Base-by-base conservation (phyloP, 2,113 vertebrate species). In the Hemiprocne comata region DNA sequence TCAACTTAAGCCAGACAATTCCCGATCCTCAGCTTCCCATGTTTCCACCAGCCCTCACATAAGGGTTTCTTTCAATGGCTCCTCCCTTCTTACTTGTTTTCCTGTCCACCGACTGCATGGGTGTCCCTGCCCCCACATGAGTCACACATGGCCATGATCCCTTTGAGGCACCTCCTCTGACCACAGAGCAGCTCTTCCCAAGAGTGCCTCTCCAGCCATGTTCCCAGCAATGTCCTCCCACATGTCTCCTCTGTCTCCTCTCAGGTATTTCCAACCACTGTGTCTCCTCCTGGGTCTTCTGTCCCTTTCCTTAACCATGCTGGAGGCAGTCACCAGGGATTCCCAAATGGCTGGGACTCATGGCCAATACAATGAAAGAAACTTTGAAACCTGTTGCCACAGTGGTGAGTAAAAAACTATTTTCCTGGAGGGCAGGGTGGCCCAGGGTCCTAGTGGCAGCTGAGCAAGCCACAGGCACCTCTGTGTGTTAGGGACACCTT, bases 121-220 rank as follows among this genome's bases (percentile, higher is more conserved):
- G 5, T 67, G 29, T 77, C 53, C n/a, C 25, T 79, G 44, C 13
- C 13, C 28, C 2, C 0, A 23, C 0, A 0, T n/a, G 57, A 14
- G n/a, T 79, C 9, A 18, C 1, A 3, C 7, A 16, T 10, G 7
- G 10, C 14, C 46, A 61, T 2, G 1, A 8, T 34, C 62, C 15
- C 38, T 67, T 36, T 18, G 13, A 88, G 34, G 31, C 44, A 79
- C 20, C 18, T 60, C 20, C 26, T 25, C 5, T 19, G 58, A 29
- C 44, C 5, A 84, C 23, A 57, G n/a, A 73, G 53, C 8, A 21
- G 15, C n/a, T 93, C 28, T 58, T 69, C 26, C 54, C 44, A 53
- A 11, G 40, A 51, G 1, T 7, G 26, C 44, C 8, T 58, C 34
- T 40, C 54, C 38, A 62, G 48, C 25, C 10, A 23, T 10, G 8